Base-by-base conservation (phyloP, 2,797 vertebrate genomes). In the Brachyalestes nurse region DNA sequence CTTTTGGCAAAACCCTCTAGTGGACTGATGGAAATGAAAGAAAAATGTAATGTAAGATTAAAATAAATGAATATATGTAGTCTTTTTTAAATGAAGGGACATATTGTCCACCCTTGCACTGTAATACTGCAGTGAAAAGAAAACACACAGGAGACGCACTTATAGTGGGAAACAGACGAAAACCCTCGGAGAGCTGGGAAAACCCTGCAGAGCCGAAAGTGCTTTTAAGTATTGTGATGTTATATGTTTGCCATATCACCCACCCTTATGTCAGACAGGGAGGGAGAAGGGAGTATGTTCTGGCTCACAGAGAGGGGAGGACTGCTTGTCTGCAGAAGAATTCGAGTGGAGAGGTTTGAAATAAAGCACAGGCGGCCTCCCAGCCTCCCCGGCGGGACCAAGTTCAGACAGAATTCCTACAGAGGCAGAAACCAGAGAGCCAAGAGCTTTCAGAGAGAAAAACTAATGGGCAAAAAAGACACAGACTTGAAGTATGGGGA, bases 241-340 rank as follows among this genome's bases (percentile, higher is more conserved):
- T 42, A 5, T 42, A n/a, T 12, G 5, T 66, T 21, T 42, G 64
- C 64, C 19, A 42, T 42, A 45, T 66, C 64, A 8, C 40, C 38
- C 64, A n/a, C 38, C 64, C 38, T 66, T 42, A 2, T 66, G 38
- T 45, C 38, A 75, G 58, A 83, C 84, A 58, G 85, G 64, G 49
- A 64, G 42, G 61, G 72, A 72, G 38, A 74, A 64, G 47, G 71
- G 79, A 86, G 80, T 82, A 74, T 77, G 82, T 82, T 45, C 81
- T 83, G 71, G 77, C 83, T 85, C 65, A 47, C 75, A 75, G 76
- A 17, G 34, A 85, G 70, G 75, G 83, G 81, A 86, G 84, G 81
- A 79, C 73, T 67, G 85, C 88, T 85, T 91, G 90, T 90, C 90
- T 91, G 84, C 82, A 72, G 81, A 90, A 85, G 88, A 91, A 92